Evolutionary conservation across 2,888 invertebrate genomes (phyloP), one percentile per base, ranked within the genome.

Genomic region (Campopleginae sp.): DNA sequence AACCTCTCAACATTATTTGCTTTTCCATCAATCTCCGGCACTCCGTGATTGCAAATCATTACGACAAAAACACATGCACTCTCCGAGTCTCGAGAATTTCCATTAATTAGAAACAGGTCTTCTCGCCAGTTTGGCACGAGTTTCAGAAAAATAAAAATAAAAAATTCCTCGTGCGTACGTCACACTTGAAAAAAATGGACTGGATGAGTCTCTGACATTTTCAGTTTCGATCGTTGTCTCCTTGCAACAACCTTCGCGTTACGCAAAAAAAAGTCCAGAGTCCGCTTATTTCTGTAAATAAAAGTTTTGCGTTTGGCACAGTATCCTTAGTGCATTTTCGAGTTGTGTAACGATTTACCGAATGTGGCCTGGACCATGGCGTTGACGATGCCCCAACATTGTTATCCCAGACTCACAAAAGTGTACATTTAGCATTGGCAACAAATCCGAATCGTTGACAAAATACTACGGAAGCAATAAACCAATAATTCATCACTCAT

Each of bases 231-330:
- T 12, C 10, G 17, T n/a, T 19, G 54, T 48, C 54, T 23, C 46
- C 66, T 68, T 48, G 72, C n/a, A 65, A 19, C 46, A 31, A 71
- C 33, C 75, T 77, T 33, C 46, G 17, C 66, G 46, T 61, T 48
- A 27, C 19, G 54, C 66, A 58, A 58, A 58, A 44, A 65, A 65
- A 71, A 65, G 80, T 77, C 58, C 72, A 58, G 42, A 80, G 80
- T 81, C 68, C 84, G 74, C 44, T 72, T 81, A 81, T 84, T 84
- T 84, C 74, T 77, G 77, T 19, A 74, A 81, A 74, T 61, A 38
- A 68, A 46, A 51, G 54, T 46, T 81, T 66, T 68, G 6, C 48
- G 17, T 68, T 68, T 44, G 71, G 44, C 77, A 44, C 31, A 66
- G n/a, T 23, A 27, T 54, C 42, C 48, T 63, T 66, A 46, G 14